Percentiles rank a stretch among this genome's conserved stretches.
Evolutionary conservation across 1,140 invertebrate species (phyloP).

Genomic region (Camponotus floridanus): DNA sequence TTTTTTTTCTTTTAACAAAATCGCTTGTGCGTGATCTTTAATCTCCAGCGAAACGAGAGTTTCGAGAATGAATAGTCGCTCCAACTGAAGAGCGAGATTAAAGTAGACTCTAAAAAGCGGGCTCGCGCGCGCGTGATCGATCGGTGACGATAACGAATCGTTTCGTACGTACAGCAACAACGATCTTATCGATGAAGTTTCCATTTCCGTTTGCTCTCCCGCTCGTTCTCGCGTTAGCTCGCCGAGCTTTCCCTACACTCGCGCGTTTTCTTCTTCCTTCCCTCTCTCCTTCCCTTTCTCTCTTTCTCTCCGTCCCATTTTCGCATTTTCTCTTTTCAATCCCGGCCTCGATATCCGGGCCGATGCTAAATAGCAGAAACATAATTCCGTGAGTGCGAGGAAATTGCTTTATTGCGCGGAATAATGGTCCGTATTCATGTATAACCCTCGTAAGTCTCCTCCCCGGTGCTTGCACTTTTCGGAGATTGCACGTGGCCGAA

Average conservation of each 20-base stretch:
- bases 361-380: slow-evolving; percentile 83
- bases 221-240: slow-evolving; percentile 28
- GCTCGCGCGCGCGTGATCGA: slow-evolving; percentile 72
- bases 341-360: slow-evolving; percentile 51
- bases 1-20: slow-evolving; percentile 35
- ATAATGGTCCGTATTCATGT: slow-evolving; percentile 83
- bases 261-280: slow-evolving; percentile 48
- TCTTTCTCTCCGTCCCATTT: background rate
- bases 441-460: slow-evolving; percentile 80
- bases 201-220: slow-evolving; percentile 66
- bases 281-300: background rate
- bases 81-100: slow-evolving; percentile 52
- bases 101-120: slow-evolving; percentile 61
- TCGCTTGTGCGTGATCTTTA: slow-evolving; percentile 11
- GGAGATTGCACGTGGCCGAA: slow-evolving; percentile 76
- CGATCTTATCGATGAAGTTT: slow-evolving; percentile 72
- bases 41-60: slow-evolving; percentile 33
- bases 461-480: slow-evolving; percentile 76
- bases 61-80: slow-evolving; percentile 49
- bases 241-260: slow-evolving; percentile 60
- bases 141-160: slow-evolving; percentile 78
- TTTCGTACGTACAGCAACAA: slow-evolving; percentile 54
- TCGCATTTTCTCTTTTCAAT: slow-evolving; percentile 46
- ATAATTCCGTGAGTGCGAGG: slow-evolving; percentile 81
- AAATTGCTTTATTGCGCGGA: slow-evolving; percentile 84